phyloP scores from a whole-genome alignment of 2,888 invertebrate species.

The Stenurella melanura region DNA sequence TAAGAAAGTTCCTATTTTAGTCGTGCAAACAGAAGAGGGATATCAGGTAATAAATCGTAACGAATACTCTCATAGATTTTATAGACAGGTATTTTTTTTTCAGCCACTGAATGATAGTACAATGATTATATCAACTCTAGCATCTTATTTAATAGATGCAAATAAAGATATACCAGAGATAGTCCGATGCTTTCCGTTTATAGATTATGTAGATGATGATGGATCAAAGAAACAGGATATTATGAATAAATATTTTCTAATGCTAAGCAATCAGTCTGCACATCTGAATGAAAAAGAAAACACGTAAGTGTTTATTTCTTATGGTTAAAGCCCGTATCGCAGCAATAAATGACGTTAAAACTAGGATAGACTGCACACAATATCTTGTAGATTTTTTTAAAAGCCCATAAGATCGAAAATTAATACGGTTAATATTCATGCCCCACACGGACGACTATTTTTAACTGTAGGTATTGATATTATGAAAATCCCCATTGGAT shows the following conservation, averaged over 20 bases:
- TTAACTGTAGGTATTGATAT: too few relatives aligned
- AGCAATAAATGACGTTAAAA: too few relatives aligned
- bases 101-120: constrained; percentile 95
- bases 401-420: too few relatives aligned
- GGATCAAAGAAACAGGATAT: constrained; percentile 84
- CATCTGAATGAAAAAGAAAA: constrained; percentile 74
- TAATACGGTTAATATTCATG: too few relatives aligned
- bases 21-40: constrained; percentile 83
- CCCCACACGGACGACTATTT: too few relatives aligned
- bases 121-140: constrained; percentile 92
- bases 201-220: constrained; percentile 80
- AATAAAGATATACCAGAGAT: constrained; percentile 80
- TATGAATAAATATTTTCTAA: constrained; percentile 91
- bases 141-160: constrained; percentile 83
- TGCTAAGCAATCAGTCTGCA: constrained; percentile 81
- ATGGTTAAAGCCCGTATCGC: too few relatives aligned
- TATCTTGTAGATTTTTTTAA: too few relatives aligned
- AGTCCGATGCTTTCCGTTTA: constrained; percentile 84
- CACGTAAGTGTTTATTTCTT: constrained; percentile 73
- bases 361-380: too few relatives aligned
- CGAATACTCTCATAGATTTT: background rate
- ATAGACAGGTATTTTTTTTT: constrained; percentile 63
- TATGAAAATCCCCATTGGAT: too few relatives aligned
- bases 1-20: constrained; percentile 94
- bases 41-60: constrained; percentile 77